Evolutionary conservation across 1,140 invertebrate species (phyloP).

Genomic region (Caenorhabditis remanei): DNA sequence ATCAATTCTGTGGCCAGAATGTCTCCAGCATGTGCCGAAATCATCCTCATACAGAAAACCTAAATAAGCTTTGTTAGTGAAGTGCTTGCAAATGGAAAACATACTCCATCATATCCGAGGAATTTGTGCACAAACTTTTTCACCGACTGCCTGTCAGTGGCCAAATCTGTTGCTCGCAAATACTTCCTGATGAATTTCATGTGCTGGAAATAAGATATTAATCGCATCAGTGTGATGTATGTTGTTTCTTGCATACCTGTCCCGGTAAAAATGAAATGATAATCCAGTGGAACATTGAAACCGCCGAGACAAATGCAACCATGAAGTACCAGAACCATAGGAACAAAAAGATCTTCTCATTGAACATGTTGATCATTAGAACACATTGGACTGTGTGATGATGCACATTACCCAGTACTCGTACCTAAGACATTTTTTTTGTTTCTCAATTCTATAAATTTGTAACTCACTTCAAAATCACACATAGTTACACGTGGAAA

Average conservation of each 20-base stretch:
- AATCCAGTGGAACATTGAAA: slow-evolving; percentile 78
- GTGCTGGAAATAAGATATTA: slow-evolving; percentile 69
- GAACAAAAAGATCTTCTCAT: slow-evolving; percentile 81
- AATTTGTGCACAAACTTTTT: slow-evolving; percentile 80
- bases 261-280: slow-evolving; percentile 77
- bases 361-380: slow-evolving; percentile 81
- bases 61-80: slow-evolving; percentile 26
- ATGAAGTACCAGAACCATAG: slow-evolving; percentile 81
- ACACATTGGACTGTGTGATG: slow-evolving; percentile 80
- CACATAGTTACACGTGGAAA: slow-evolving; percentile 81
- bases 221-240: not conserved
- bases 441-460: not conserved
- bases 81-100: not conserved
- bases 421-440: slow-evolving; percentile 68
- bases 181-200: slow-evolving; percentile 78
- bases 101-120: slow-evolving; percentile 80
- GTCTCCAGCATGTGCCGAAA: slow-evolving; percentile 80
- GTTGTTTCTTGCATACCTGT: slow-evolving; percentile 68
- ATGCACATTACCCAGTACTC: slow-evolving; percentile 77
- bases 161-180: slow-evolving; percentile 76
- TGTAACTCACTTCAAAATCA: slow-evolving; percentile 80
- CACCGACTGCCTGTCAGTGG: slow-evolving; percentile 76
- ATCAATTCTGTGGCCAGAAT: slow-evolving; percentile 80
- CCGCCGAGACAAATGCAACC: slow-evolving; percentile 79
- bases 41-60: slow-evolving; percentile 77